Base-by-base conservation (phyloP, 2,113 vertebrate species). In the Rhipidura dahli region DNA sequence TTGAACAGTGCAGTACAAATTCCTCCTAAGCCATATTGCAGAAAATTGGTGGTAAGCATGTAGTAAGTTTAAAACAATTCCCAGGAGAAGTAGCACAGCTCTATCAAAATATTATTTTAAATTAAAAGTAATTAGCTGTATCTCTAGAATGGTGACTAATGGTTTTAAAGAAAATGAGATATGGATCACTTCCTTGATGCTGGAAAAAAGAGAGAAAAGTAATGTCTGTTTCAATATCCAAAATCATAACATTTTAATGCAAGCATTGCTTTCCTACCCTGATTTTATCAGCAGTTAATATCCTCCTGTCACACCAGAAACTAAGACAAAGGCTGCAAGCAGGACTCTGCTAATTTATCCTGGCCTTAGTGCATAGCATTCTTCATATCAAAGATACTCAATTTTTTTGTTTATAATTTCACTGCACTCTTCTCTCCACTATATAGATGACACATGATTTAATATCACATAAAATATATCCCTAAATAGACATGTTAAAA, bases 71-170 rank as follows among this genome's bases (percentile, higher is more conserved):
- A 45, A 66, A 87, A 73, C 35, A 56, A 86, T n/a, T 68, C 80
- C 64, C 83, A 75, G 51, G 47, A 95, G 68, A 93, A 57, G 81
- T 4, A 79, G 35, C 22, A 88, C 28, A 75, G 61, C 60, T 57
- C 11, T 68, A 89, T 60, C 68, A 94, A 88, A 94, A 61, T 78
- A 77, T 19, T 80, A 47, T 33, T 83, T 95, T 93, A 78, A 89
- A 87, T 92, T 81, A 40, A 80, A 95, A 93, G 42, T 84, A 83
- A 83, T 92, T 92, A 87, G 42, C 20, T 4, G 2, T 84, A 65
- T 90, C 70, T 90, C 44, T 49, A 42, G 26, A 84, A 83, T 28
- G 33, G 42, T 89, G 53, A 87, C 66, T 93, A 79, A 81, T n/a
- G n/a, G 31, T 87, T 78, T 95, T 68, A 51, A 68, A 83, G 51